Base-by-base conservation (phyloP, 30 jellyfish, hydroid and myxozoan species). In the Haliclystus octoradiatus region DNA sequence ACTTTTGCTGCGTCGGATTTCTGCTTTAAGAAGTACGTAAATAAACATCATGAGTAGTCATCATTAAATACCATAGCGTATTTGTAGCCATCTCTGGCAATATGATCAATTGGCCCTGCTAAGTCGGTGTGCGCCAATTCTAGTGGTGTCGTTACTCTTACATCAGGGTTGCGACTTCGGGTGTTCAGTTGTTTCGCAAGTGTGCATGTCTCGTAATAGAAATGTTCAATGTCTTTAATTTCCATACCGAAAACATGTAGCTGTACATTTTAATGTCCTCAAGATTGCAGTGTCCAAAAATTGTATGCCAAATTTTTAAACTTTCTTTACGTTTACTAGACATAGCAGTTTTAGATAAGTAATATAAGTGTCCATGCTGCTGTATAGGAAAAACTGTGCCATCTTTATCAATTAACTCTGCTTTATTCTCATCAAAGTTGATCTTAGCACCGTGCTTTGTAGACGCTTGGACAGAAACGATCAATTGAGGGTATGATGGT, bases 401-500 rank as follows among this genome's bases (percentile, higher is more conserved):
- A 65, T 68, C 78, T 25, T 69, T 0, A 24, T 88, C 57, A 47
- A 62, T 65, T 3, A 75, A 28, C 0, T 75, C 80, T 13, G 87
- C 91, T 67, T 26, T 15, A 49, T 75, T 23, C 7, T 0, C 23
- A 68, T 27, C 7, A 68, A 75, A 75, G 33, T 67, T 66, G 22
- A 70, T 24, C 13, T 15, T 70, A 3, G 79, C 89, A 29, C 87
- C 91, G 40, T 75, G 68, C 77, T 29, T 19, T 9, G 87, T 68
- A 5, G 87, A 88, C 2, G 88, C 87, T 67, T 75, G 87, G 26
- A 75, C 87, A 2, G 87, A 75, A 47, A 75, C 68, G 32, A 62
- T 73, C 19, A 84, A 73, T 65, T 73, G 84, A 32, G 84, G 84
- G 74, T 65, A 73, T 29, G 84, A 12, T 22, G 84, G 84, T 62